Conservation (phyloP, 2,797 vertebrate genomes). For the Poeciliopsis turneri region DNA sequence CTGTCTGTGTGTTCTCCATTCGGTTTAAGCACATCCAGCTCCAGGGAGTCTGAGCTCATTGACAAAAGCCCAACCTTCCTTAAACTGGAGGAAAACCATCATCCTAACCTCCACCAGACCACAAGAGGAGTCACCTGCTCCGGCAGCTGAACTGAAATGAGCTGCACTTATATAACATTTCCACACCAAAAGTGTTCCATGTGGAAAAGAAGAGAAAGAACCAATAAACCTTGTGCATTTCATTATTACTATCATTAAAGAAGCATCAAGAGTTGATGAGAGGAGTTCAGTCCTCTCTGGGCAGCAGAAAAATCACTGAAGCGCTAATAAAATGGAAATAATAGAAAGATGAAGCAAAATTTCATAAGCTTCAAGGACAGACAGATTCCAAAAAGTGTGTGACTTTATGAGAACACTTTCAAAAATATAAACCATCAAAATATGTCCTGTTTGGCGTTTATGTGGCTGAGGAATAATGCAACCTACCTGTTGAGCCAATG, state of each 20-base stretch:
- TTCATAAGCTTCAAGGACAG: constrained; percentile 33
- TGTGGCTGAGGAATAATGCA: constrained; percentile 27
- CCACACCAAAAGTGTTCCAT: constrained; percentile 35
- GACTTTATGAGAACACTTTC: constrained; percentile 50
- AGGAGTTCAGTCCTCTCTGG: constrained; percentile 48
- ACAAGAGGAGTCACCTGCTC: constrained; percentile 9
- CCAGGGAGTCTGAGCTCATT: constrained; percentile 61
- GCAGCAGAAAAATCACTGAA: constrained; percentile 13
- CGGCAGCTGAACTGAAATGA: constrained; percentile 28
- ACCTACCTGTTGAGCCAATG: constrained; percentile 94
- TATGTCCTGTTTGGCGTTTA: neutral
- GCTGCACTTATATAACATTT: constrained; percentile 61
- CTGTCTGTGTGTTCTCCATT: constrained; percentile 32
- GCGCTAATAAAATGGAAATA: neutral
- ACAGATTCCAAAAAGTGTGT: constrained; percentile 15
- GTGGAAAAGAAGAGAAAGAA: constrained; percentile 24
- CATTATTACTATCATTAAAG: constrained; percentile 50
- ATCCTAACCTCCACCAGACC: constrained; percentile 32
- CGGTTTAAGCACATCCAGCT: constrained; percentile 48
- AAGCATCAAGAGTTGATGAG: constrained; percentile 24
- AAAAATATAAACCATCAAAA: constrained; percentile 38
- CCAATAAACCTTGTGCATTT: constrained; percentile 32
- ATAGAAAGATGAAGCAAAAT: constrained; percentile 49
- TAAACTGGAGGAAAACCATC: constrained; percentile 53
- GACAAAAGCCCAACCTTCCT: constrained; percentile 23